Evolutionary conservation across 2,113 vertebrate genomes (phyloP).

Genomic region (Dasyornis broadbenti): DNA sequence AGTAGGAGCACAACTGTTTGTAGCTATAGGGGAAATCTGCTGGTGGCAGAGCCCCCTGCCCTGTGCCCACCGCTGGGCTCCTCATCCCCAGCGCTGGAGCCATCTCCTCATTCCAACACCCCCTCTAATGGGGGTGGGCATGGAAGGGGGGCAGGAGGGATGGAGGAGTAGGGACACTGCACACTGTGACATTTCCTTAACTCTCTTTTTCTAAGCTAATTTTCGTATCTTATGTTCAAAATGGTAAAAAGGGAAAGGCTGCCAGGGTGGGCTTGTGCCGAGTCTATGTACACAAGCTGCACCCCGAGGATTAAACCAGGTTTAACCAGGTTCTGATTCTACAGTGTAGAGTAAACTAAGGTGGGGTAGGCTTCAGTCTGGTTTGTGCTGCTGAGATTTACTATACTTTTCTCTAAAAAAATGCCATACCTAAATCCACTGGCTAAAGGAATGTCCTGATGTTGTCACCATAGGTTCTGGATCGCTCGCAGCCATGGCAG

Average conservation of each 20-base stretch:
- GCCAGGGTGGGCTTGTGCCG: neutral
- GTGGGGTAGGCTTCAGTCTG: neutral
- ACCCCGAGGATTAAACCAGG: neutral
- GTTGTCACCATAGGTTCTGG: slow-evolving; percentile 83
- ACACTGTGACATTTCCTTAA: neutral
- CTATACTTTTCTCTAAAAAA: neutral
- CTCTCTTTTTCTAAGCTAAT: neutral
- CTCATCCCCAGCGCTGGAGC: neutral
- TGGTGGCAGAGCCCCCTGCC: neutral
- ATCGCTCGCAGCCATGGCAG: slow-evolving; percentile 93
- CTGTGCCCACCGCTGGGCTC: neutral
- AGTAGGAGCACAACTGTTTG: slow-evolving; percentile 36
- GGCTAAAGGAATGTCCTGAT: neutral
- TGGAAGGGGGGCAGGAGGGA: neutral
- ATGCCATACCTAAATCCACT: neutral
- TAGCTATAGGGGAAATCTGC: neutral
- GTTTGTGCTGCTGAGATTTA: neutral
- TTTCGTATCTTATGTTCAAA: neutral
- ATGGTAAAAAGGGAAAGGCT: neutral
- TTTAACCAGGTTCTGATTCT: neutral
- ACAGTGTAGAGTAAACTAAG: neutral
- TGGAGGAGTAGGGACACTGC: neutral
- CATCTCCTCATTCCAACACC: neutral
- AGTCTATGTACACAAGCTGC: neutral
- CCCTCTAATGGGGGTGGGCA: neutral